These are phyloP conservation scores for Myotis findleyi DNA, from an alignment of 2,797 vertebrate species.

Conservation along the genomic window DNA sequence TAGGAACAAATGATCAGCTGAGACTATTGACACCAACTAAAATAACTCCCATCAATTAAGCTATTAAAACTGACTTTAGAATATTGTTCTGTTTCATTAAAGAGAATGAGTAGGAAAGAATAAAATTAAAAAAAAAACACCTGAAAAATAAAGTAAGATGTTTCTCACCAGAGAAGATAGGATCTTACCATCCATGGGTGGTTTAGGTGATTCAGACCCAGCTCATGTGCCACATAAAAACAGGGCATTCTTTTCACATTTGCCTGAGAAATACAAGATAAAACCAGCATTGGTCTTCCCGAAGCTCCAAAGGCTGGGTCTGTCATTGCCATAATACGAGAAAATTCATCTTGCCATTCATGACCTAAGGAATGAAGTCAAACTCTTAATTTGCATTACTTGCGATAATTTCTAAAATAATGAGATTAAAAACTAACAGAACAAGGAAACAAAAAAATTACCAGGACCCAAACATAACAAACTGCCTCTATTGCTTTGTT, in stretches of 20 bases:
- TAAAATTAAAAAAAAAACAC: constrained; percentile 43
- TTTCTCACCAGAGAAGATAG: constrained; percentile 47
- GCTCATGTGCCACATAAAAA: constrained; percentile 93
- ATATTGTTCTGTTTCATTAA: constrained; percentile 10
- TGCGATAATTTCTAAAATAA: constrained; percentile 44
- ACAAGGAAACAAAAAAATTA: constrained; percentile 15
- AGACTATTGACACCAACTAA: background rate
- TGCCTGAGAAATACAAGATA: constrained; percentile 92
- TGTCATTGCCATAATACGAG: constrained; percentile 92
- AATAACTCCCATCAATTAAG: background rate
- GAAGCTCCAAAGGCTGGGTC: constrained; percentile 87
- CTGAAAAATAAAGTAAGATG: constrained; percentile 54
- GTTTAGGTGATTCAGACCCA: constrained; percentile 88
- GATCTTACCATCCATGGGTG: constrained; percentile 95
- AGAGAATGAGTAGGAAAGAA: background rate
- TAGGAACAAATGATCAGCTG: background rate
- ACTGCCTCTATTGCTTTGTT: background rate
- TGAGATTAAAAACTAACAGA: constrained; percentile 19
- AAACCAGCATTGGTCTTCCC: constrained; percentile 92
- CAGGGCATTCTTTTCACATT: constrained; percentile 89
- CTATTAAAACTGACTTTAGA: constrained; percentile 48
- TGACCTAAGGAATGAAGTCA: constrained; percentile 80
- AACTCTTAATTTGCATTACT: constrained; percentile 49
- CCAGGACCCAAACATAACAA: constrained; percentile 28
- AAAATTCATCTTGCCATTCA: constrained; percentile 89